Evolutionary conservation across 2,888 invertebrate species (phyloP).

Genomic region (Oscheius sp.): DNA sequence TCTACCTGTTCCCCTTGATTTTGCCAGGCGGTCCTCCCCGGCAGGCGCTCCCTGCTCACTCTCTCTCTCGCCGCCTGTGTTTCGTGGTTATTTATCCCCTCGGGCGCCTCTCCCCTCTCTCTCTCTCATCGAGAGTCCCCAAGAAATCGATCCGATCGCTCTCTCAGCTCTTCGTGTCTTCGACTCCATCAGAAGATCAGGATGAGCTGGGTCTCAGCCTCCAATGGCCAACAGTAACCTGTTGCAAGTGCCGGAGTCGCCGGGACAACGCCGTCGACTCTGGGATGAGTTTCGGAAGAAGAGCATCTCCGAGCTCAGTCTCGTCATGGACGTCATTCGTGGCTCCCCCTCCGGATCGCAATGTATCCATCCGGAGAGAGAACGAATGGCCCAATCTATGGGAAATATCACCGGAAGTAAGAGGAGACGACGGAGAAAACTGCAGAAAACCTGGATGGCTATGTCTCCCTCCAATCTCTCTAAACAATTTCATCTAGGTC

Average conservation of each 20-base stretch:
- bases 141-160: slow-evolving; percentile 32
- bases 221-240: slow-evolving; percentile 18
- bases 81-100: slow-evolving; percentile 27
- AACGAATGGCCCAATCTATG: slow-evolving; percentile 39
- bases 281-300: slow-evolving; percentile 58
- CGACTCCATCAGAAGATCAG: not conserved
- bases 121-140: not conserved
- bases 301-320: slow-evolving; percentile 58
- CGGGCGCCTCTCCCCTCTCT: slow-evolving; percentile 26
- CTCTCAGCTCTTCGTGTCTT: not conserved
- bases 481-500: slow-evolving; percentile 58
- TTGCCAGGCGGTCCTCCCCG: slow-evolving; percentile 16
- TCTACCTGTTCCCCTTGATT: slow-evolving; percentile 10
- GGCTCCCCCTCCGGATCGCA: slow-evolving; percentile 45
- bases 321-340: slow-evolving; percentile 63
- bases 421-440: slow-evolving; percentile 43
- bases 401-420: slow-evolving; percentile 49
- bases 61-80: slow-evolving; percentile 11
- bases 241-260: slow-evolving; percentile 46
- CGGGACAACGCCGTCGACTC: slow-evolving; percentile 30
- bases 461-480: slow-evolving; percentile 62
- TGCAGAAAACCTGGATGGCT: slow-evolving; percentile 54
- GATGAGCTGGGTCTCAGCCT: not conserved
- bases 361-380: slow-evolving; percentile 53
- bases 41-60: slow-evolving; percentile 16